These are phyloP conservation scores for Athene noctua DNA, from an alignment of 2,113 vertebrate species.

Conservation along the genomic window DNA sequence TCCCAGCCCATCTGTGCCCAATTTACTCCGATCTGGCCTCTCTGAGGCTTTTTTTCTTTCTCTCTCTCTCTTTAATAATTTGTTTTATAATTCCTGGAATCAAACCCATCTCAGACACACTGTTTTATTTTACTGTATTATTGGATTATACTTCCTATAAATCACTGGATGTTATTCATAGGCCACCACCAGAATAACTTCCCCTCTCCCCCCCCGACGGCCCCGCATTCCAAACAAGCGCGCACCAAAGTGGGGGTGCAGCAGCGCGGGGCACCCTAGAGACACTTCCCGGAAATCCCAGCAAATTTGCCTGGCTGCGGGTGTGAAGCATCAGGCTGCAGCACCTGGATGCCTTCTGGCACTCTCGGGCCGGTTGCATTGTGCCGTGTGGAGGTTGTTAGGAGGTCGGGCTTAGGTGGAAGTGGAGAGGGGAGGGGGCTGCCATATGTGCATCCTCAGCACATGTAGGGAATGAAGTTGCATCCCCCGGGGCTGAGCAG, in stretches of 20 bases:
- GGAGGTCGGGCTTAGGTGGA: conserved; percentile 59
- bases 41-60: conserved; percentile 34
- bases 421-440: conserved; percentile 36
- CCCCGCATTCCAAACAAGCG: conserved; percentile 71
- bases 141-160: conserved; percentile 99
- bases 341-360: conserved; percentile 64
- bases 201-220: conserved; percentile 77
- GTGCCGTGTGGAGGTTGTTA: conserved; percentile 42
- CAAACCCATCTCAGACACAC: conserved; percentile 89
- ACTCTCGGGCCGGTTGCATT: neutral
- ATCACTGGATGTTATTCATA: conserved; percentile 95
- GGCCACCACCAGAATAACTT: conserved; percentile 84
- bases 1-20: conserved; percentile 91
- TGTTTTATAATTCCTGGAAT: conserved; percentile 98
- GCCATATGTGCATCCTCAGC: conserved; percentile 49
- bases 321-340: conserved; percentile 45
- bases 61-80: conserved; percentile 78
- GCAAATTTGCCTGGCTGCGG: conserved; percentile 56
- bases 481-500: neutral
- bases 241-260: conserved; percentile 74
- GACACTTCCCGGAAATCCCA: conserved; percentile 74
- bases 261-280: conserved; percentile 89
- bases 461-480: conserved; percentile 12
- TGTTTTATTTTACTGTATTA: conserved; percentile 96
- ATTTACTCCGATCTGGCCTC: conserved; percentile 87